These are phyloP conservation scores for Baccha elongata DNA, from an alignment of 2,888 invertebrate genomes.

Conservation along the genomic window DNA sequence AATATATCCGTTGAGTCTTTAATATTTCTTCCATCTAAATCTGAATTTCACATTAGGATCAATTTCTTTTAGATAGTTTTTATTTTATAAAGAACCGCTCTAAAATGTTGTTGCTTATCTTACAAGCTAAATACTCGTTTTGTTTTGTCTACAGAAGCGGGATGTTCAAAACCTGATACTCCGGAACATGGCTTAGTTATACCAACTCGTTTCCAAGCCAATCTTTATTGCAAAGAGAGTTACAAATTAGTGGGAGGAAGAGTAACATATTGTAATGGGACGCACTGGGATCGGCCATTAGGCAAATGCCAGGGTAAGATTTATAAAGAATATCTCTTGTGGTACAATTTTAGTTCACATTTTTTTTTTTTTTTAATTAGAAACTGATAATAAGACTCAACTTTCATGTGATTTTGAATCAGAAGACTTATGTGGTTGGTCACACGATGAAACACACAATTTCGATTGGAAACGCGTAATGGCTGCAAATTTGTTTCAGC, in stretches of 20 bases:
- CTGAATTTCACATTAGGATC: too few species aligned
- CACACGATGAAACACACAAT: slow-evolving; percentile 85
- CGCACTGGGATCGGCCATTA: slow-evolving; percentile 86
- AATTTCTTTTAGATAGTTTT: too few species aligned
- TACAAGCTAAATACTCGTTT: too few species aligned
- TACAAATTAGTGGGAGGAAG: slow-evolving; percentile 85
- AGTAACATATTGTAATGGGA: slow-evolving; percentile 88
- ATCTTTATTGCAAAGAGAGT: slow-evolving; percentile 87
- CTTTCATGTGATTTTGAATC: slow-evolving; percentile 81
- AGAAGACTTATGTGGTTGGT: slow-evolving; percentile 90
- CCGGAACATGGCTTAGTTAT: slow-evolving; percentile 83
- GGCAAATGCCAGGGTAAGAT: slow-evolving; percentile 84
- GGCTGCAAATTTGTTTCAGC: slow-evolving; percentile 78
- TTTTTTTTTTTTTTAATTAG: slow-evolving; percentile 24
- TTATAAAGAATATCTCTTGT: neutral
- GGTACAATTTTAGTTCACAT: too few species aligned
- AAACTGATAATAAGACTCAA: slow-evolving; percentile 54
- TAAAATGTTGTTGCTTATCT: too few species aligned
- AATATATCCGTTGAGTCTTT: too few species aligned
- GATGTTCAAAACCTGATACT: slow-evolving; percentile 83
- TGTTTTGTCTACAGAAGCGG: slow-evolving; percentile 83
- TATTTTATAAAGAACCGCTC: too few species aligned
- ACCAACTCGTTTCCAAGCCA: slow-evolving; percentile 84
- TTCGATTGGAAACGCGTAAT: slow-evolving; percentile 89
- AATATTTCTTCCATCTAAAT: too few species aligned